phyloP scores from a whole-genome alignment of 2,797 vertebrate species.

The Dendrocincla fuliginosa region DNA sequence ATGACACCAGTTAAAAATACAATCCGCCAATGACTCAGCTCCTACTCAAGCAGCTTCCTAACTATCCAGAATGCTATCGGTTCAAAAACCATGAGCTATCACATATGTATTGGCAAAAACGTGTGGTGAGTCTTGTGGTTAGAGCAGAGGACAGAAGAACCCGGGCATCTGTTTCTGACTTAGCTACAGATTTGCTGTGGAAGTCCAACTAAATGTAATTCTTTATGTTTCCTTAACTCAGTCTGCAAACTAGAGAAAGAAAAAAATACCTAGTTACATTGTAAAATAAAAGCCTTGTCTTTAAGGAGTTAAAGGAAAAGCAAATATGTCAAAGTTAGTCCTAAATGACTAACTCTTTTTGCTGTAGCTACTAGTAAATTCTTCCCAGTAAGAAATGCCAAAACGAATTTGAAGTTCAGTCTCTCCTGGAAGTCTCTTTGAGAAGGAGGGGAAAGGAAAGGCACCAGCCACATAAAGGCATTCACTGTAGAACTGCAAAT shows the following conservation, averaged over 20 bases:
- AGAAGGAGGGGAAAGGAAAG: constrained; percentile 38
- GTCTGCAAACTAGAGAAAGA: neutral
- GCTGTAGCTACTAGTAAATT: neutral
- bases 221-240: neutral
- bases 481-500: constrained; percentile 67
- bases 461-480: constrained; percentile 26
- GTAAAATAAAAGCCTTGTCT: neutral
- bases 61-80: neutral
- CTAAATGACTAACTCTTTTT: constrained; percentile 3
- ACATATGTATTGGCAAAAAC: neutral
- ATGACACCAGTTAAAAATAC: constrained; percentile 4
- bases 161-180: neutral
- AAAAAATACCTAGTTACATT: neutral
- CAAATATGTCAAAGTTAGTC: neutral
- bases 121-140: neutral
- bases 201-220: neutral
- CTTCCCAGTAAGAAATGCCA: constrained; percentile 5
- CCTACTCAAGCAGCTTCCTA: neutral
- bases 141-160: neutral
- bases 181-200: neutral
- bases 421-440: constrained; percentile 30
- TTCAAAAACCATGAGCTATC: neutral
- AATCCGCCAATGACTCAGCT: neutral
- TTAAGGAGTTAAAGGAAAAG: constrained; percentile 8
- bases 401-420: constrained; percentile 21